Percentiles rank a stretch among this genome's conserved stretches.
Conservation (phyloP, 2,797 vertebrate genomes). For the Pangasius macronema region DNA sequence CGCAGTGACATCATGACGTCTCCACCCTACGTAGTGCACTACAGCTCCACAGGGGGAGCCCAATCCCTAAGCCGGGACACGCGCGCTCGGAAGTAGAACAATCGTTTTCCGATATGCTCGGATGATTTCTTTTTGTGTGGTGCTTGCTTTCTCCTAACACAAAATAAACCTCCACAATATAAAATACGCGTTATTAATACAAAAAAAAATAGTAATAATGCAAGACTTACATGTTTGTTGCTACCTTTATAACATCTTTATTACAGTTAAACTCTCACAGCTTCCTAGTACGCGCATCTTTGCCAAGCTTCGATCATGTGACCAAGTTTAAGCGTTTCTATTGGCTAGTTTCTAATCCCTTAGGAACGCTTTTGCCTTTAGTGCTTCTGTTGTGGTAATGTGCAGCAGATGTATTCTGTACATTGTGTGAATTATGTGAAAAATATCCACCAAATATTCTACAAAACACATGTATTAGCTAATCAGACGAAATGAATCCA, state of each 20-base stretch:
- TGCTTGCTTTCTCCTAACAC: not conserved
- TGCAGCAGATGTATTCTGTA: too few species aligned
- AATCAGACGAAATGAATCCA: too few species aligned
- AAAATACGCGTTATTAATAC: not conserved
- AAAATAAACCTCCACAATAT: not conserved
- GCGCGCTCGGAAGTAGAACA: too few species aligned
- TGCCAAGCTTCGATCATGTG: not conserved
- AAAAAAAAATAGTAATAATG: not conserved
- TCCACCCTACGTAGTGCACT: not conserved
- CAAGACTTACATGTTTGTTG: slow-evolving; percentile 2
- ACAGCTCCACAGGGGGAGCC: too few species aligned
- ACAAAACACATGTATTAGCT: too few species aligned
- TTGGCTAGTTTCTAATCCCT: not conserved
- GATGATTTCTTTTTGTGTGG: too few species aligned
- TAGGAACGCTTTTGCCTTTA: not conserved
- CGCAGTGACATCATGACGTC: not conserved
- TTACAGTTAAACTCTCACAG: not conserved
- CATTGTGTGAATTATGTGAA: not conserved
- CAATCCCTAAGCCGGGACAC: too few species aligned
- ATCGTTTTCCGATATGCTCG: too few species aligned
- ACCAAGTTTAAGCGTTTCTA: not conserved
- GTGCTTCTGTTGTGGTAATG: not conserved
- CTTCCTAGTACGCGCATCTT: not conserved
- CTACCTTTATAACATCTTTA: not conserved
- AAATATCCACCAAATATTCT: too few species aligned